These are phyloP conservation scores for Xyliphius kryptos DNA, from an alignment of 2,113 vertebrate genomes.

Conservation along the genomic window DNA sequence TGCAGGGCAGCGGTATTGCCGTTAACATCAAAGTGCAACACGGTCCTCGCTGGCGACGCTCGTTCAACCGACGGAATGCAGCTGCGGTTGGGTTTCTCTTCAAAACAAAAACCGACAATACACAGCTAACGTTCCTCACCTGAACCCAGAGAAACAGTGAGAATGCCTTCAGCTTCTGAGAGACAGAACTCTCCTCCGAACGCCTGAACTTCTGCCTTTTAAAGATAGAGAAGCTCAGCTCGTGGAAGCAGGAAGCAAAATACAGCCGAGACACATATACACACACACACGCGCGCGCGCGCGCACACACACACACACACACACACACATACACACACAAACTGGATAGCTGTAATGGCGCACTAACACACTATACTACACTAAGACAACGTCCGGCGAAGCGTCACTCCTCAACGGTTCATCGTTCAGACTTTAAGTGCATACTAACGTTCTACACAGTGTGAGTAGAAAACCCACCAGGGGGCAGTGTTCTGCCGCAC, in stretches of 20 bases:
- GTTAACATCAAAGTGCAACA: no score
- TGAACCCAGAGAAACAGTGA: not conserved
- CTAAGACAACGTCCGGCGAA: not conserved
- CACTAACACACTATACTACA: not conserved
- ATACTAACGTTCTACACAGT: not conserved
- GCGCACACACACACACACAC: not conserved
- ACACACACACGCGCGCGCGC: not conserved
- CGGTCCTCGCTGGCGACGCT: no score
- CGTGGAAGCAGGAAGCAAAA: constrained; percentile 48
- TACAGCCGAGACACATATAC: constrained; percentile 30
- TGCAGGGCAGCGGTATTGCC: no score
- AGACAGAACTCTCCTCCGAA: not conserved
- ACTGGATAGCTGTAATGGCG: not conserved
- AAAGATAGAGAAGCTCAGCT: constrained; percentile 30
- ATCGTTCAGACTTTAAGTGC: not conserved
- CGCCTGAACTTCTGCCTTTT: constrained; percentile 32
- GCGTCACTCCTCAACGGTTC: not conserved
- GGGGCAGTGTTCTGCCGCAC: not conserved
- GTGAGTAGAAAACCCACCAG: not conserved
- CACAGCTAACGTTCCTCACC: not conserved
- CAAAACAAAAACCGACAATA: not conserved
- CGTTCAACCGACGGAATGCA: not conserved
- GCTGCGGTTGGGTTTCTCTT: not conserved
- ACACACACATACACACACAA: not conserved
- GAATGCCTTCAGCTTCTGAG: not conserved